phyloP scores from a whole-genome alignment of 1,140 invertebrate genomes.

The Heliothis virescens region DNA sequence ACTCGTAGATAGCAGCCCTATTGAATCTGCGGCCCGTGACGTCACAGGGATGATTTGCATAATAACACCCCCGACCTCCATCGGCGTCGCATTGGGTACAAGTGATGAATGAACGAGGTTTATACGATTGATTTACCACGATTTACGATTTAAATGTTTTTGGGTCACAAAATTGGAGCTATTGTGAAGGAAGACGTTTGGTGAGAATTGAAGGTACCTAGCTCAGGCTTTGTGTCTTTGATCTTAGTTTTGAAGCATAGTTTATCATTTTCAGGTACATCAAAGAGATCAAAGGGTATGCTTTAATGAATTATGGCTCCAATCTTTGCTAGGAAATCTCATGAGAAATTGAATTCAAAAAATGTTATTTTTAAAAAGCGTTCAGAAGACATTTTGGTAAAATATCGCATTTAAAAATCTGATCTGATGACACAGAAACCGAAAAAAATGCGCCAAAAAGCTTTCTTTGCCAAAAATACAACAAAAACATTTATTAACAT shows the following conservation, averaged over 20 bases:
- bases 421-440: too few relatives aligned
- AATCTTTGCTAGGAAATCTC: too few relatives aligned
- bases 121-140: conserved; percentile 41
- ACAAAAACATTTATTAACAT: background rate
- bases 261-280: background rate
- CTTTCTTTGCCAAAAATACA: too few relatives aligned
- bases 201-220: background rate
- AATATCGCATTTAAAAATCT: too few relatives aligned
- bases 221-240: background rate
- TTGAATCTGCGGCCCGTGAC: conserved; percentile 5
- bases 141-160: conserved; percentile 32
- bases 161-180: conserved; percentile 13
- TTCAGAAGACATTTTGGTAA: too few relatives aligned
- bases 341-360: too few relatives aligned
- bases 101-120: conserved; percentile 37
- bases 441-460: too few relatives aligned
- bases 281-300: too few relatives aligned
- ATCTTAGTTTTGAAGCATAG: background rate
- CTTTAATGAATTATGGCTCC: too few relatives aligned
- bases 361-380: too few relatives aligned
- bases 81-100: conserved; percentile 22
- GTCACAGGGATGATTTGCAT: conserved; percentile 32
- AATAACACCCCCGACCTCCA: conserved; percentile 38
- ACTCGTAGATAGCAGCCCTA: conserved; percentile 24
- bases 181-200: conserved; percentile 12